These are phyloP conservation scores for Catharus fuscescens DNA, from an alignment of 2,113 vertebrate genomes.

Conservation along the genomic window DNA sequence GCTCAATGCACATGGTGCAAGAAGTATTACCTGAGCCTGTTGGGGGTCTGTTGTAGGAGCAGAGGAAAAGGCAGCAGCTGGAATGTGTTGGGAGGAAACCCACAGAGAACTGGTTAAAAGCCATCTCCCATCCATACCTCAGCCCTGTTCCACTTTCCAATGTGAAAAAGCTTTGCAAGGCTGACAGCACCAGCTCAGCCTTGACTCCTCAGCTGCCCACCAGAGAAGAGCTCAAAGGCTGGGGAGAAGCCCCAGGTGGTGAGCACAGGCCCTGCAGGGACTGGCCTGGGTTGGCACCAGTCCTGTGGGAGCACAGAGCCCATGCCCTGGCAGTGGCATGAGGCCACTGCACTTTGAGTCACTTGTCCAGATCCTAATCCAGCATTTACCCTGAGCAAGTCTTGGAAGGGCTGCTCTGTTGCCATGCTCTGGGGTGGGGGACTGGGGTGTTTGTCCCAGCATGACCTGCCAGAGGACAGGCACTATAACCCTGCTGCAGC, in stretches of 20 bases:
- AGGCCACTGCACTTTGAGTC: background rate
- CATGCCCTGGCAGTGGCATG: background rate
- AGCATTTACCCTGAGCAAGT: background rate
- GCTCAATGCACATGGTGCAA: fast-evolving
- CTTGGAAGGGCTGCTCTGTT: background rate
- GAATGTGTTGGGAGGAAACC: background rate
- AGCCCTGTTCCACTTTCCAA: background rate
- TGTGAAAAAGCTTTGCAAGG: background rate
- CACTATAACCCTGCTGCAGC: background rate
- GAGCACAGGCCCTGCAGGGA: background rate
- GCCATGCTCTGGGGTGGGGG: background rate
- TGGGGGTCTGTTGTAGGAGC: background rate
- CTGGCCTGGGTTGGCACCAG: background rate
- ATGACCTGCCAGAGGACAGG: background rate
- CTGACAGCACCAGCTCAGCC: background rate
- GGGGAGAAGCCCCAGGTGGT: background rate
- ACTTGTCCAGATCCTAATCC: background rate
- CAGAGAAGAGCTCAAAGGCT: background rate
- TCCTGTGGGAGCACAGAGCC: background rate
- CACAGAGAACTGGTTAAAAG: background rate
- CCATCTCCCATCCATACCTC: background rate
- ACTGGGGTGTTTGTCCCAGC: background rate
- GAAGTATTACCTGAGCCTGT: background rate
- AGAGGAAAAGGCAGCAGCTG: background rate
- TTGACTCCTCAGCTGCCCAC: background rate